Base-by-base conservation (phyloP, 2,113 vertebrate genomes). In the Actinemys pallida region DNA sequence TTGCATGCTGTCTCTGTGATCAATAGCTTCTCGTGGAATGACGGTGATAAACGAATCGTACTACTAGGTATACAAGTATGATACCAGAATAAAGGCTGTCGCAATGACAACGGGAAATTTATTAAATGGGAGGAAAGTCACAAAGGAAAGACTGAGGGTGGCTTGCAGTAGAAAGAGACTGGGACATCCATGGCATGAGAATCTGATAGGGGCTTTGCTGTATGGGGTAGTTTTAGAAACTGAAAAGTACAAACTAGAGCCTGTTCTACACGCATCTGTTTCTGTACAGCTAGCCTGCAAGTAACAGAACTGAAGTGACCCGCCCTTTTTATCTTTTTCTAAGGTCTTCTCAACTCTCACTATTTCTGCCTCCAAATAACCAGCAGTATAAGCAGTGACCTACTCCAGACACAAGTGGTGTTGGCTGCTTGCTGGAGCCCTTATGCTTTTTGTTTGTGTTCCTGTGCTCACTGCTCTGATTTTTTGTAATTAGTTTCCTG, bases 401-500 rank as follows among this genome's bases (percentile, higher is more conserved):
- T 42, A 12, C 20, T 42, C 72, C 22, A 25, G 42, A 7, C 6
- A 47, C 20, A 13, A 76, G 72, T 7, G 13, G 24, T 27, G 24
- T 14, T 54, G 39, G 72, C 53, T 14, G 39, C 42, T 84, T 24
- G 65, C 22, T 25, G 47, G 83, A 84, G 88, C 65, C 57, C 2
- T 0, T 1, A 10, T 52, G 39, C 4, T 50, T 56, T 78, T 50
- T 5, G 22, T 0, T 24, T 12, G 17, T 19, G n/a, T 13, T 50
- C 57, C 16, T 42, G 47, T 5, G 56, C 7, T 91, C 22, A 47
- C 49, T 90, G 83, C 50, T 5, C 25, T 10, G 83, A 27, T 20
- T 65, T 27, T 9, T 47, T 78, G 88, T 20, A 8, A 8, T 8
- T 0, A 3, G 54, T 47, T 0, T 8, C 2, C 79, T 0, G 1